Evolutionary conservation across 2,113 vertebrate species (phyloP).

Genomic region (Nansenia antarctica): DNA sequence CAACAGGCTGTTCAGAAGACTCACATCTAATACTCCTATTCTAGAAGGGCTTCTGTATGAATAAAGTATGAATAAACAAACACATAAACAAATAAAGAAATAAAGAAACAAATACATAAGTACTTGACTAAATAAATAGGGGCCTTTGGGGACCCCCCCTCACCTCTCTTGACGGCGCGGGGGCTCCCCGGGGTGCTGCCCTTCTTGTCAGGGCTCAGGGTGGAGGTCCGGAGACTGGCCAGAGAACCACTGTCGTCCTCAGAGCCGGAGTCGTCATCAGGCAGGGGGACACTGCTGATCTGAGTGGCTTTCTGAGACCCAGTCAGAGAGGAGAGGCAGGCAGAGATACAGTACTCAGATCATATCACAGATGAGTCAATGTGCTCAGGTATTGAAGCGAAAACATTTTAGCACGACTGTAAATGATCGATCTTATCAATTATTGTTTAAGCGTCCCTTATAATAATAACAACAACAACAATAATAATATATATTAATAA

Average conservation of each 20-base stretch:
- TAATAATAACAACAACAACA: no score
- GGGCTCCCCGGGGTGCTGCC: conserved; percentile 83
- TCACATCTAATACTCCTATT: not conserved
- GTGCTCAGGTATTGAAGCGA: no score
- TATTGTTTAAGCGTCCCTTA: no score
- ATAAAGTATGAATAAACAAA: no score
- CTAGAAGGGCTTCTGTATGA: no score
- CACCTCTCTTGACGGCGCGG: conserved; percentile 85
- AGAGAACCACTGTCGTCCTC: conserved; percentile 88
- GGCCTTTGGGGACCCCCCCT: not conserved
- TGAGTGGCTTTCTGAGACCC: conserved; percentile 83
- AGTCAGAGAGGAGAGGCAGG: not conserved
- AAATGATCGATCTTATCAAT: no score
- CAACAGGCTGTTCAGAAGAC: not conserved
- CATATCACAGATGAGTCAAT: not conserved
- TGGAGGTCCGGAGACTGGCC: conserved; percentile 82
- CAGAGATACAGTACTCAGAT: not conserved
- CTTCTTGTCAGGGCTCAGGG: conserved; percentile 78
- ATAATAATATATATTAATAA: no score
- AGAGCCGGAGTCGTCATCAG: conserved; percentile 86
- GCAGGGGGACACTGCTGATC: conserved; percentile 86
- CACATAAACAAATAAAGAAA: no score
- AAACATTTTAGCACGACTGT: no score
- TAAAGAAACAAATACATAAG: no score
- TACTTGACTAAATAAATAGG: no score